phyloP scores from a whole-genome alignment of 1,140 invertebrate species.

The Streblospio benedicti region DNA sequence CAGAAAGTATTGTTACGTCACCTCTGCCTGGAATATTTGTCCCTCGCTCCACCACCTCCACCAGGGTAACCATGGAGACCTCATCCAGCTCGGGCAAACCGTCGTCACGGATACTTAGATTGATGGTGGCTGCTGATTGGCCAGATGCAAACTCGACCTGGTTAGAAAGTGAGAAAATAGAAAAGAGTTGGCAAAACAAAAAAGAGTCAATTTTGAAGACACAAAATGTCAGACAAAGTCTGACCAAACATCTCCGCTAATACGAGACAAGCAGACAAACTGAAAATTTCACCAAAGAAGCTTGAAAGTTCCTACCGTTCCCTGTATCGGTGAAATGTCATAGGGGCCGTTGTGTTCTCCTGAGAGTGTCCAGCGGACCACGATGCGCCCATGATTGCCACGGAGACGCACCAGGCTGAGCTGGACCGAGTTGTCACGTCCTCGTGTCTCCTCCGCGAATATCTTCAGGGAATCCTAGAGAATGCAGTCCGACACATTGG shows the following conservation, averaged over 20 bases:
- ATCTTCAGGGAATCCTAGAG: slow-evolving; percentile 33
- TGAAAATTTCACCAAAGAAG: neutral
- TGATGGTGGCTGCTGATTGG: slow-evolving; percentile 29
- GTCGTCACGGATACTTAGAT: slow-evolving; percentile 35
- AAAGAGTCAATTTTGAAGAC: neutral
- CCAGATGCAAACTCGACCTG: slow-evolving; percentile 38
- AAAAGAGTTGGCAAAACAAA: neutral
- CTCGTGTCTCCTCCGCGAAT: slow-evolving; percentile 24
- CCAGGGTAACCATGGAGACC: slow-evolving; percentile 30
- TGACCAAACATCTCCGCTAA: too few relatives aligned
- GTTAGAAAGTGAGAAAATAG: slow-evolving; percentile 1
- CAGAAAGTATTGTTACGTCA: too few relatives aligned
- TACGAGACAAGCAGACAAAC: too few relatives aligned
- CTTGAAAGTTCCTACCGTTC: slow-evolving; percentile 25
- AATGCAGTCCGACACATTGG: too few relatives aligned
- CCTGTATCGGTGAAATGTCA: slow-evolving; percentile 37
- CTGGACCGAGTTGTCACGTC: slow-evolving; percentile 26
- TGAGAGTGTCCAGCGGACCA: slow-evolving; percentile 31
- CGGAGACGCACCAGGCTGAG: slow-evolving; percentile 29
- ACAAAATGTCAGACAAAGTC: too few relatives aligned
- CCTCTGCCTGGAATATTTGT: slow-evolving; percentile 26
- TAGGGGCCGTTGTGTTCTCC: slow-evolving; percentile 33
- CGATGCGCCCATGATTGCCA: slow-evolving; percentile 33
- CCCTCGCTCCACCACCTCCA: slow-evolving; percentile 29
- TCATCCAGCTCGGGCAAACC: slow-evolving; percentile 34